A percentile compares a stretch with the other conserved stretches of the same genome.
Conservation (phyloP, 2,797 vertebrate species). For the Sebastolobus alascanus region DNA sequence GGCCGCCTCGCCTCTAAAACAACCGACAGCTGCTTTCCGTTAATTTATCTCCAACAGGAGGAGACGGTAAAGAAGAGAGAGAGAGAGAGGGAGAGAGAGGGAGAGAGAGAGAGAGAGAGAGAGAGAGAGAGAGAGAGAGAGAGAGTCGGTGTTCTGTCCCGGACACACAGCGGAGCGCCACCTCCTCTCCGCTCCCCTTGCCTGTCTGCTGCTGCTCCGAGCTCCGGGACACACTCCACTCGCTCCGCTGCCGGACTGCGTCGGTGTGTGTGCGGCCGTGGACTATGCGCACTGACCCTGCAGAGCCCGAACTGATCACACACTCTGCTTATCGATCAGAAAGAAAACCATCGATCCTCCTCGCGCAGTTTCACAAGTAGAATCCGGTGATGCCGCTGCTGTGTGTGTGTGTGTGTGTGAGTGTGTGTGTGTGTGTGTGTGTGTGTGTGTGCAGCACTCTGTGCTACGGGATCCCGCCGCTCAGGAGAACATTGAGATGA, state of each 20-base stretch:
- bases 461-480: conserved; percentile 21
- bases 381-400: conserved; percentile 15
- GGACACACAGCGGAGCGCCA: conserved; percentile 69
- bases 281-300: conserved; percentile 52
- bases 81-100: conserved; percentile 38
- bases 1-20: conserved; percentile 72
- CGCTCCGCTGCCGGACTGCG: conserved; percentile 49
- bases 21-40: conserved; percentile 75
- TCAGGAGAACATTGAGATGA: conserved; percentile 1
- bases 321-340: conserved; percentile 55
- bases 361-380: conserved; percentile 53
- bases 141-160: conserved; percentile 70
- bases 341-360: conserved; percentile 42
- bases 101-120: conserved; percentile 30
- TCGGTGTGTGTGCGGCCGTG: conserved; percentile 29
- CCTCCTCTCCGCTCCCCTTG: conserved; percentile 57
- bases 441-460: neutral
- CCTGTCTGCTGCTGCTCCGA: conserved; percentile 41
- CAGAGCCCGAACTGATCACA: conserved; percentile 56
- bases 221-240: conserved; percentile 56
- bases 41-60: conserved; percentile 75
- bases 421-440: neutral
- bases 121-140: conserved; percentile 46
- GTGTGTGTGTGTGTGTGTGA: neutral
- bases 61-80: conserved; percentile 44